Evolutionary conservation across 2,888 invertebrate species (phyloP).

Genomic region (Horisme vitalbata): DNA sequence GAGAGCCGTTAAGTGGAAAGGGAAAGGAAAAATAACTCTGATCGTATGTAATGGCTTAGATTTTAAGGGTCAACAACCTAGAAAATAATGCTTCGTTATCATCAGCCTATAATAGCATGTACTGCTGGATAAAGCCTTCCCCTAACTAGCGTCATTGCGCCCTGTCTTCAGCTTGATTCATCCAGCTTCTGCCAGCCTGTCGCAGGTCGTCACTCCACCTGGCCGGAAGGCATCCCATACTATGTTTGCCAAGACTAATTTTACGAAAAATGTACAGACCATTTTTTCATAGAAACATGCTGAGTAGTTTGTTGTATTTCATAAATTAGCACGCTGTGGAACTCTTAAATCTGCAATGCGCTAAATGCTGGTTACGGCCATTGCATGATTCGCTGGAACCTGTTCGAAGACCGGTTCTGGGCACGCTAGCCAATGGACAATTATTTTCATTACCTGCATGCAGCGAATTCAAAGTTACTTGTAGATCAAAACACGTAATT

Average conservation of each 20-base stretch:
- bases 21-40: neutral
- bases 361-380: neutral
- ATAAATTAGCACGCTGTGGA: neutral
- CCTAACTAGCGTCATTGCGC: too few species aligned
- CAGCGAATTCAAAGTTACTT: neutral
- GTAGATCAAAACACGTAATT: neutral
- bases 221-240: too few species aligned
- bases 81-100: neutral
- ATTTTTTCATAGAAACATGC: too few species aligned
- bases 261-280: too few species aligned
- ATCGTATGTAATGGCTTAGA: neutral
- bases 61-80: neutral
- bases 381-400: neutral
- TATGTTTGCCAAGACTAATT: too few species aligned
- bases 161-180: too few species aligned
- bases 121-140: too few species aligned
- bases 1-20: slow-evolving; percentile 6
- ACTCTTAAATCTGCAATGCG: slow-evolving; percentile 2
- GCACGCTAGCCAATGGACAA: slow-evolving; percentile 3
- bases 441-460: slow-evolving; percentile 1
- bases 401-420: neutral
- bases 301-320: neutral
- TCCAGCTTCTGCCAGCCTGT: too few species aligned
- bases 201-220: too few species aligned
- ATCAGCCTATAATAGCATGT: too few species aligned